Conservation (phyloP, 2,888 invertebrate species). For the Drosophila stalkeri region DNA sequence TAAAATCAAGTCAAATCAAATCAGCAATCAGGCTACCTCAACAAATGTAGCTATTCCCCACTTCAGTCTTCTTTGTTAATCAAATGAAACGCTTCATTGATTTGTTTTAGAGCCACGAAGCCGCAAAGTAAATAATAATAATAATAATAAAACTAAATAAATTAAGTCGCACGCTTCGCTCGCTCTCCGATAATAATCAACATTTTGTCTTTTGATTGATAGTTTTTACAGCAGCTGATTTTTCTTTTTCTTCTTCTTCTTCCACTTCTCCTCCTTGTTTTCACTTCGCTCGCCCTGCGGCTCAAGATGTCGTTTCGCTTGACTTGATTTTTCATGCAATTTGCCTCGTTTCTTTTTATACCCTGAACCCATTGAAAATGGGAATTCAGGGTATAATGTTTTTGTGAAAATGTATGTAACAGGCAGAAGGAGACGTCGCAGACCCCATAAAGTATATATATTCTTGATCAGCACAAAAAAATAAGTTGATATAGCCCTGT, state of each 20-base stretch:
- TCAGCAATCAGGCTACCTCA: slow-evolving; percentile 7
- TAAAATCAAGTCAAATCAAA: slow-evolving; percentile 23
- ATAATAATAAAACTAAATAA: slow-evolving; percentile 50
- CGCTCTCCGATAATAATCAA: slow-evolving; percentile 60
- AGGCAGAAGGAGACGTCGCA: too few relatives aligned
- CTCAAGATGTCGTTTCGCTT: slow-evolving; percentile 59
- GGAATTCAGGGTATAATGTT: too few relatives aligned
- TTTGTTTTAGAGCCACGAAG: slow-evolving; percentile 36
- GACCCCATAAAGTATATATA: too few relatives aligned
- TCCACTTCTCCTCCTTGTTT: slow-evolving; percentile 3
- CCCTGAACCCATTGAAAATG: too few relatives aligned
- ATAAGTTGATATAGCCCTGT: too few relatives aligned
- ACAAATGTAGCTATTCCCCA: background rate
- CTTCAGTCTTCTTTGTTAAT: background rate
- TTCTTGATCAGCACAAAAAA: too few relatives aligned
- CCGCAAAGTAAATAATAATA: slow-evolving; percentile 32
- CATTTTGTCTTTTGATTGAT: slow-evolving; percentile 73
- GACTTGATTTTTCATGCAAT: slow-evolving; percentile 71
- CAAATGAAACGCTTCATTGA: slow-evolving; percentile 42
- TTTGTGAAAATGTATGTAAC: too few relatives aligned
- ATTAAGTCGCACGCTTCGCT: slow-evolving; percentile 69
- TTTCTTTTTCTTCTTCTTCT: background rate
- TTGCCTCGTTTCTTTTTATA: slow-evolving; percentile 43
- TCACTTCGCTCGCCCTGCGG: slow-evolving; percentile 28
- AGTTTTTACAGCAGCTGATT: slow-evolving; percentile 58